A percentile compares a stretch with the other conserved stretches of the same genome.
Conservation (phyloP, 2,888 invertebrate genomes). For the Conus canariensis region DNA sequence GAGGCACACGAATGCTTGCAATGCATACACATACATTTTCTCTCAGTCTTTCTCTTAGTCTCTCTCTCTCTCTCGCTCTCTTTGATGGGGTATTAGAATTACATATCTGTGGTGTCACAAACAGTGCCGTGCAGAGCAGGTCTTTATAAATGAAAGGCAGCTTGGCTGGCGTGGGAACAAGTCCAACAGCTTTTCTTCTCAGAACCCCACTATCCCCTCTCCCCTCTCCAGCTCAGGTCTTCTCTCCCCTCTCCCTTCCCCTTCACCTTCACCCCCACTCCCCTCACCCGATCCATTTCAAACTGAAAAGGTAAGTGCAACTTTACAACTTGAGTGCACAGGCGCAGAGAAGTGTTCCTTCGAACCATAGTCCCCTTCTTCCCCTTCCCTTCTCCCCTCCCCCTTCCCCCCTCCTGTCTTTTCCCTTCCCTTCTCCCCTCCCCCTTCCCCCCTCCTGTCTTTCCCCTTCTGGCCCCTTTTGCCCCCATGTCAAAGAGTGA, state of each 20-base stretch:
- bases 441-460: not conserved
- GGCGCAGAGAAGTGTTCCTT: not conserved
- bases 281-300: not conserved
- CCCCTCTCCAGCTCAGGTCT: not conserved
- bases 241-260: not conserved
- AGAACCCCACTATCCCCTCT: not conserved
- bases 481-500: not conserved
- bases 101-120: conserved; percentile 2
- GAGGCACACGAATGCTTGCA: too few species aligned
- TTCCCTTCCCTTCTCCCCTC: too few species aligned
- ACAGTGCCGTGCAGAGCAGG: not conserved
- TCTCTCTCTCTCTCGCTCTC: too few species aligned
- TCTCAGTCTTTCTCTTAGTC: too few species aligned
- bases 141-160: not conserved
- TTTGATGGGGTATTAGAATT: too few species aligned
- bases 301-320: not conserved
- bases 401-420: not conserved
- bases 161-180: not conserved
- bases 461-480: not conserved
- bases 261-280: not conserved
- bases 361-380: not conserved
- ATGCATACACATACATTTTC: too few species aligned
- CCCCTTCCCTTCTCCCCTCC: not conserved
- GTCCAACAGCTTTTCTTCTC: not conserved
- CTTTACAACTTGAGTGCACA: not conserved